Base-by-base conservation (phyloP, 2,888 invertebrate genomes). In the Biston betularia region DNA sequence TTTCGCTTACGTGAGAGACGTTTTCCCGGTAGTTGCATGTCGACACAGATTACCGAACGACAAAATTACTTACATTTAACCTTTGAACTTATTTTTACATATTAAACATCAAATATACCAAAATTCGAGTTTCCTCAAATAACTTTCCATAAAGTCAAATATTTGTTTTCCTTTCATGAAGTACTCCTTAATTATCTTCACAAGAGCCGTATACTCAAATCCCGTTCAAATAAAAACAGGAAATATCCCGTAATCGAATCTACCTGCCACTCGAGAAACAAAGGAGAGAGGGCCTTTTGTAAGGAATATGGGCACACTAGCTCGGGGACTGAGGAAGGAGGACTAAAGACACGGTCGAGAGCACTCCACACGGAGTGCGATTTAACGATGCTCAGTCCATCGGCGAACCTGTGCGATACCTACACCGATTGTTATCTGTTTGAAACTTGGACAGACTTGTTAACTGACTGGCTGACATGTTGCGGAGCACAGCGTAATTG, bases 311-410 rank as follows among this genome's bases (percentile, higher is more conserved):
- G 50, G 34, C 50, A 50, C 34, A 50, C 50, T 50, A 50, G 50
- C 34, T 2, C 52, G 74, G 62, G 70, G 14, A 34, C 49, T 42
- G 48, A 40, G 53, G 33, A 57, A 72, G 76, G 76, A 80, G 76
- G 24, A n/a, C n/a, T 76, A 78, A 79, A 82, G 81, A 77, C 78
- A 77, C 70, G 69, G 78, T 74, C 64, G 78, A 86, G 85, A 75
- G 79, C 80, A 75, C 83, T 87, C 72, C 46, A 65, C 73, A 73
- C 78, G 75, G 72, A 72, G 74, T 75, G 78, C 80, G 83, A 80
- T 83, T 83, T 88, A 86, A 84, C 82, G 85, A 81, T 73, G 79
- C 75, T 78, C 79, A 79, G 73, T 74, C 77, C 75, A 75, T 79
- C 79, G 73, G 59, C 33, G 58, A 58, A 55, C 49, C 59, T 50